Percentiles rank a stretch among this genome's conserved stretches.
phyloP scores from a whole-genome alignment of 1,140 invertebrate genomes.

The Lucilia sericata region DNA sequence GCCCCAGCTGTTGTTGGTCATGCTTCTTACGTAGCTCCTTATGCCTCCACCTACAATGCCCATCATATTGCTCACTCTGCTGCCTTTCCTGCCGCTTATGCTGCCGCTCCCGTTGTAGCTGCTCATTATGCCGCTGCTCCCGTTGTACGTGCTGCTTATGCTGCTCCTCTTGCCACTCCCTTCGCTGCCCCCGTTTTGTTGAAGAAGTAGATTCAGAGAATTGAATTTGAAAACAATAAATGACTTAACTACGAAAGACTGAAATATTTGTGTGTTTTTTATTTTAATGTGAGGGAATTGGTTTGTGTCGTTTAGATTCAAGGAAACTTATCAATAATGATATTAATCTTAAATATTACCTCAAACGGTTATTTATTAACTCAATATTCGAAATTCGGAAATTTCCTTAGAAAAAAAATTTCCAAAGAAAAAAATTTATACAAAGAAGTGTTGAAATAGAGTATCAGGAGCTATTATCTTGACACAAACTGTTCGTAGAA shows the following conservation, averaged over 20 bases:
- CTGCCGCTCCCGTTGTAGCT: slow-evolving; percentile 17
- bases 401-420: no score
- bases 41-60: slow-evolving; percentile 64
- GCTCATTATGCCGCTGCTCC: slow-evolving; percentile 56
- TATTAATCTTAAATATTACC: no score
- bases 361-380: no score
- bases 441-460: no score
- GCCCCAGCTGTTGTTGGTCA: slow-evolving; percentile 56
- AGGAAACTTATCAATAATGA: no score
- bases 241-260: neutral
- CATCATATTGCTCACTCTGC: slow-evolving; percentile 60
- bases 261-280: no score
- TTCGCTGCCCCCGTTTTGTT: slow-evolving; percentile 52
- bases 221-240: neutral
- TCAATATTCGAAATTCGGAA: no score
- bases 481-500: no score
- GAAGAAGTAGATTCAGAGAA: neutral
- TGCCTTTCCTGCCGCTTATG: slow-evolving; percentile 56
- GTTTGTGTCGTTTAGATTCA: no score
- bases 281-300: no score
- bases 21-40: slow-evolving; percentile 70
- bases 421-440: no score
- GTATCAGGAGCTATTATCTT: no score
- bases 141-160: slow-evolving; percentile 56
- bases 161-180: slow-evolving; percentile 53